Percentiles rank a stretch among this genome's conserved stretches.
phyloP scores from a whole-genome alignment of 1,140 invertebrate genomes.

The Drosophila sp. region DNA sequence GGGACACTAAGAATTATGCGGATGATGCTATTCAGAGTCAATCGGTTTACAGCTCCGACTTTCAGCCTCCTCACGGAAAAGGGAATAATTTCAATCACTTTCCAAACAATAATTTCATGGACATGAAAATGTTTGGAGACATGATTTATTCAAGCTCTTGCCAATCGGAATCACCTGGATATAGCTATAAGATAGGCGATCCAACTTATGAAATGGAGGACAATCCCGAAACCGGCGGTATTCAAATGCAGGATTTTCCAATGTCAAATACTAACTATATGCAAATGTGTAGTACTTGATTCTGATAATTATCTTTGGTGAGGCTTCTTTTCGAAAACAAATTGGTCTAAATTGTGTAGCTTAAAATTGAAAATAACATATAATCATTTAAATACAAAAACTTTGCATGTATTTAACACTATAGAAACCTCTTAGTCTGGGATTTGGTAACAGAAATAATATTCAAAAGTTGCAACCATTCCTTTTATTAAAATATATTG shows the following conservation, averaged over 20 bases:
- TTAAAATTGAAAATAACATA: neutral
- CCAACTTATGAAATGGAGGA: neutral
- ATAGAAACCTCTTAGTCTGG: too few relatives aligned
- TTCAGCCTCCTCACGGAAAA: neutral
- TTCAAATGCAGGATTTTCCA: neutral
- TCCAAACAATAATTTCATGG: neutral
- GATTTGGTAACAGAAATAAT: too few relatives aligned
- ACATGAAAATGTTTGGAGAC: neutral
- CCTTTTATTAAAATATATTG: too few relatives aligned
- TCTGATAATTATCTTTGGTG: neutral
- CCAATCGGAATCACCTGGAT: neutral
- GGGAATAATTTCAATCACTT: constrained; percentile 12
- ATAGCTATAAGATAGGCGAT: neutral
- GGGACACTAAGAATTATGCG: neutral
- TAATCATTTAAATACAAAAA: too few relatives aligned
- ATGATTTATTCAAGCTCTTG: neutral
- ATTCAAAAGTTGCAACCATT: too few relatives aligned
- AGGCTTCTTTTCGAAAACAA: neutral
- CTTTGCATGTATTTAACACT: too few relatives aligned
- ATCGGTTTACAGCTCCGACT: constrained; percentile 7
- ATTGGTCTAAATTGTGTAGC: neutral
- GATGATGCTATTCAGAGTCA: neutral
- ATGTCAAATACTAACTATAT: neutral
- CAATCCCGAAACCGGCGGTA: neutral
- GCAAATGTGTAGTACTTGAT: neutral